Evolutionary conservation across 2,797 vertebrate genomes (phyloP).

Genomic region (Megalops cyprinoides): DNA sequence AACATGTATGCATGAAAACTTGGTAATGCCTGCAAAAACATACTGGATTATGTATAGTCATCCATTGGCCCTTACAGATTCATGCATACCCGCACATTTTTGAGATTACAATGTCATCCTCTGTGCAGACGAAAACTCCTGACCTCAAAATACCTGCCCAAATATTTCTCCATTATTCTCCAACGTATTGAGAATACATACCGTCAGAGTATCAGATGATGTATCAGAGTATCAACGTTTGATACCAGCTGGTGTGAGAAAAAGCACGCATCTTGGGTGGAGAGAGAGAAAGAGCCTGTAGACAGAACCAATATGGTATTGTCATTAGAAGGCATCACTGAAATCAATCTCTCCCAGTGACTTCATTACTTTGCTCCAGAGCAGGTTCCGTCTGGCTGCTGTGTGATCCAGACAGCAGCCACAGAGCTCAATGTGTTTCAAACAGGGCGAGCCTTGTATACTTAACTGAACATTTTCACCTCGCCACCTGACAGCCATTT

Average conservation of each 20-base stretch:
- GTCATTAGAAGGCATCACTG: neutral
- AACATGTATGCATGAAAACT: too few species aligned
- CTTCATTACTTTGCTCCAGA: conserved; percentile 19
- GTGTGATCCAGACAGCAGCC: neutral
- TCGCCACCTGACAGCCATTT: neutral
- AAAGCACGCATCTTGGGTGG: neutral
- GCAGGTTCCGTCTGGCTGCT: neutral
- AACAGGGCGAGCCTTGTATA: neutral
- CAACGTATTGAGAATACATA: neutral
- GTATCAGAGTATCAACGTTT: neutral
- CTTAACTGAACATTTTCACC: neutral
- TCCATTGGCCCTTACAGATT: too few species aligned
- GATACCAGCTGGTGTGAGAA: conserved; percentile 10
- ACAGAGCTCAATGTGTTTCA: neutral
- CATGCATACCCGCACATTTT: too few species aligned
- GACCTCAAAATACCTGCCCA: too few species aligned
- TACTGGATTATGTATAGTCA: too few species aligned
- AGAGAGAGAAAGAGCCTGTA: neutral
- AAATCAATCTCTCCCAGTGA: neutral
- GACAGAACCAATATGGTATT: neutral
- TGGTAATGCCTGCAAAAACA: too few species aligned
- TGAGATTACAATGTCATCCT: neutral
- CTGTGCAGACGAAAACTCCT: too few species aligned
- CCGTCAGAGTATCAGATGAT: neutral
- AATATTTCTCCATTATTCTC: neutral